Percentiles rank a stretch among this genome's conserved stretches.
Conservation (phyloP, 2,888 invertebrate species). For the Entomobrya multifasciata region DNA sequence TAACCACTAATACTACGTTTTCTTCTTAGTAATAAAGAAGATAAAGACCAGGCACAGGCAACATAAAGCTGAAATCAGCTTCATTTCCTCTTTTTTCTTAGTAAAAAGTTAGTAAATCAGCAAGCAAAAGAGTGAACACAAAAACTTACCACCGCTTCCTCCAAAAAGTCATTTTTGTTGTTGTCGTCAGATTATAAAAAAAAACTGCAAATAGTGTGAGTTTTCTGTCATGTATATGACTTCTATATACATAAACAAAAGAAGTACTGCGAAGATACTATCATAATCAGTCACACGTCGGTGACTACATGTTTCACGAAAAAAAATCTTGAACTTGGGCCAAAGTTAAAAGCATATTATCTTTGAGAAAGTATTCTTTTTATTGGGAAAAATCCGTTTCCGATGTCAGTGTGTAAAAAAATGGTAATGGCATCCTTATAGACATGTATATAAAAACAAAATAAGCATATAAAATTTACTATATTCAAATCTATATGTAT, state of each 20-base stretch:
- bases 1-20: neutral
- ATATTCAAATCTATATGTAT: neutral
- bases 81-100: slow-evolving; percentile 52
- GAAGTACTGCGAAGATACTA: neutral
- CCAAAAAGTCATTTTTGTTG: slow-evolving; percentile 7
- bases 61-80: slow-evolving; percentile 5
- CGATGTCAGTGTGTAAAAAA: slow-evolving; percentile 44
- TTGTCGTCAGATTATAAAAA: neutral
- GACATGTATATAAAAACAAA: neutral
- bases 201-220: slow-evolving; percentile 26
- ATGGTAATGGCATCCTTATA: slow-evolving; percentile 5
- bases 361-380: slow-evolving; percentile 18
- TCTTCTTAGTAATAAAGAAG: neutral
- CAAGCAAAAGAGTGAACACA: slow-evolving; percentile 3
- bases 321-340: slow-evolving; percentile 58
- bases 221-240: slow-evolving; percentile 27
- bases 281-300: slow-evolving; percentile 57
- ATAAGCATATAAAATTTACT: too few species aligned
- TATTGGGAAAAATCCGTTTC: slow-evolving; percentile 42
- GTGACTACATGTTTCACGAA: slow-evolving; percentile 32
- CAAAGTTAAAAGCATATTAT: slow-evolving; percentile 54
- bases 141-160: slow-evolving; percentile 39
- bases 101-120: slow-evolving; percentile 60
- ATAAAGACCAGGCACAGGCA: neutral
- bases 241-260: neutral